phyloP scores from a whole-genome alignment of 1,140 invertebrate genomes.

The Lepidurus apus region DNA sequence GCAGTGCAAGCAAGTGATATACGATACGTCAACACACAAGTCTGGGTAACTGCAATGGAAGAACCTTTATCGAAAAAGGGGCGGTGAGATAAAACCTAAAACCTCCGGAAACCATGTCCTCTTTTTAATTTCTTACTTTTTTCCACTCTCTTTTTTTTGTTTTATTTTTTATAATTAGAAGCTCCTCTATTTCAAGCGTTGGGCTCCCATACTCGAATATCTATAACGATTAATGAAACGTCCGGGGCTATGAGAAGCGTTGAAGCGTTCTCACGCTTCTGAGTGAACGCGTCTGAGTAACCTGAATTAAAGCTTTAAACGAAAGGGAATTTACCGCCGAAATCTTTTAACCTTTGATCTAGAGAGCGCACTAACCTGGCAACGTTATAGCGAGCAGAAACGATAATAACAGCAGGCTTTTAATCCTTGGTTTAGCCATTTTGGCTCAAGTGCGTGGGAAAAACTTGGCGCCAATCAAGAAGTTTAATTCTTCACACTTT shows the following conservation, averaged over 20 bases:
- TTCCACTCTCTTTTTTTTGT: background rate
- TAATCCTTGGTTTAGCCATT: conserved; percentile 18
- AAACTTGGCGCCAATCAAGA: conserved; percentile 1
- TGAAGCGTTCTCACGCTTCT: background rate
- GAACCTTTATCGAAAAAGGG: conserved; percentile 10
- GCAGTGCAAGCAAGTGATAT: background rate
- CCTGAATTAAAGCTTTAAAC: background rate
- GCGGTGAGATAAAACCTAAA: conserved; percentile 15
- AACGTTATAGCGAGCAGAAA: conserved; percentile 1
- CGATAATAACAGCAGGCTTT: background rate
- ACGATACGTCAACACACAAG: background rate
- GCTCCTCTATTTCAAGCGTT: background rate
- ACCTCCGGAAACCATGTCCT: conserved; percentile 17
- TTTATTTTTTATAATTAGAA: background rate
- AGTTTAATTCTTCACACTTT: background rate
- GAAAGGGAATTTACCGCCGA: background rate
- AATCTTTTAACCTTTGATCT: background rate
- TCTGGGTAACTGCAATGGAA: background rate
- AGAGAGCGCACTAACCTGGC: background rate
- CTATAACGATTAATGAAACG: background rate
- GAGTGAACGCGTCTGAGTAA: background rate
- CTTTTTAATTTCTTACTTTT: background rate
- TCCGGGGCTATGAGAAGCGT: background rate
- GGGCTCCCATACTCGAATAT: background rate
- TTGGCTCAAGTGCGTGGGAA: background rate